Conservation (phyloP, 2,888 invertebrate species). For the Chrysolina oricalcia region DNA sequence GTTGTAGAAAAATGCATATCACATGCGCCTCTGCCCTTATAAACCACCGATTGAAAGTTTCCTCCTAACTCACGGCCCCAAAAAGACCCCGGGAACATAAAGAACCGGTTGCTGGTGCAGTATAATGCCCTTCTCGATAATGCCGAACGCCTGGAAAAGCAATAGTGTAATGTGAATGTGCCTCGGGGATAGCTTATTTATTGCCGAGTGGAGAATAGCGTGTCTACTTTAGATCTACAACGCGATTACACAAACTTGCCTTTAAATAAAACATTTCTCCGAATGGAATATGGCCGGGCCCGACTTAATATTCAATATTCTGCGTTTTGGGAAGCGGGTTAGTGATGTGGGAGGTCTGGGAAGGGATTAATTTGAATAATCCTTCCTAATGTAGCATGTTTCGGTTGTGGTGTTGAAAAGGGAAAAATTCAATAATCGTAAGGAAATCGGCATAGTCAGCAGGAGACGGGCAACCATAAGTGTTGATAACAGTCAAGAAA, state of each 20-base stretch:
- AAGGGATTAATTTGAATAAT: neutral
- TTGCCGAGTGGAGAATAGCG: conserved; percentile 43
- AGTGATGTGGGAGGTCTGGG: neutral
- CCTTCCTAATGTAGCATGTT: neutral
- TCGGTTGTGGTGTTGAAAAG: neutral
- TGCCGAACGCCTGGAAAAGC: conserved; percentile 34
- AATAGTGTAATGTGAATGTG: conserved; percentile 38
- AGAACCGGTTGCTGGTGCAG: conserved; percentile 15
- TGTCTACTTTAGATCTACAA: conserved; percentile 46
- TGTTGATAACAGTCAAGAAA: no score
- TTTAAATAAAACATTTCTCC: conserved; percentile 43
- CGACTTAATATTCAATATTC: conserved; percentile 21
- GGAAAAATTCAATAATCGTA: no score
- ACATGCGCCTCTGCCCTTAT: neutral
- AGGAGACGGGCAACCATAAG: no score
- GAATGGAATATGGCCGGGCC: conserved; percentile 12
- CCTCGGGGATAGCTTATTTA: conserved; percentile 42
- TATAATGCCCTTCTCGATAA: conserved; percentile 18
- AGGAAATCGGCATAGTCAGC: no score
- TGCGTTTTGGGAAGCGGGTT: neutral
- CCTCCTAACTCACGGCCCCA: neutral
- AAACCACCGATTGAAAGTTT: conserved; percentile 13
- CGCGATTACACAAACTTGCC: conserved; percentile 38
- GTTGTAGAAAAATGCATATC: neutral
- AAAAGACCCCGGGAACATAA: conserved; percentile 13